phyloP scores from a whole-genome alignment of 2,113 vertebrate species.

The Xiphias gladius region DNA sequence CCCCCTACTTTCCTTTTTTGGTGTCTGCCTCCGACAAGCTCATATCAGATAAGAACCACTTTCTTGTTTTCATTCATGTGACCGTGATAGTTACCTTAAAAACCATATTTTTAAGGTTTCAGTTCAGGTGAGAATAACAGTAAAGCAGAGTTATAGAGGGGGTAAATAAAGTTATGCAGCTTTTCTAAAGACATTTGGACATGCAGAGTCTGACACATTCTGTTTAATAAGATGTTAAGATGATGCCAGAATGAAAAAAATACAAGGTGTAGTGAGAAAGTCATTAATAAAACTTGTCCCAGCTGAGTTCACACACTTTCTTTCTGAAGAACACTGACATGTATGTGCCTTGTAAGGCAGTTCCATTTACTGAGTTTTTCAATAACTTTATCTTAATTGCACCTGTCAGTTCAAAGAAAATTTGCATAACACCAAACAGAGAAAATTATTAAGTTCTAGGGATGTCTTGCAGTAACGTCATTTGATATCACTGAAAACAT shows the following conservation, averaged over 20 bases:
- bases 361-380: slow-evolving; percentile 36
- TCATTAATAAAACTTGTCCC: slow-evolving; percentile 61
- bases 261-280: slow-evolving; percentile 3
- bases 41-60: background rate
- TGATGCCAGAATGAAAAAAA: slow-evolving; percentile 2
- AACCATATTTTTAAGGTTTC: too few relatives aligned
- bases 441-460: slow-evolving; percentile 31
- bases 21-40: background rate
- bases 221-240: slow-evolving; percentile 6
- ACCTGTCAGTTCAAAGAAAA: slow-evolving; percentile 25
- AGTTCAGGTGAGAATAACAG: too few relatives aligned
- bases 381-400: slow-evolving; percentile 58
- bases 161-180: background rate
- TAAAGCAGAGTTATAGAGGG: background rate
- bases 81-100: too few relatives aligned
- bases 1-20: too few relatives aligned
- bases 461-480: slow-evolving; percentile 25
- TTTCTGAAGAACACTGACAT: slow-evolving; percentile 34
- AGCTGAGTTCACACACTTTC: slow-evolving; percentile 47
- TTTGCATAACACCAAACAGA: slow-evolving; percentile 37
- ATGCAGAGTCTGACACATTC: slow-evolving; percentile 2
- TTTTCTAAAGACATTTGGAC: background rate
- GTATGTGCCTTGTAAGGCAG: slow-evolving; percentile 15
- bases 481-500: background rate
- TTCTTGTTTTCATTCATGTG: too few relatives aligned